A percentile compares a stretch with the other conserved stretches of the same genome.
These are phyloP conservation scores for Ptychobarbus kaznakovi DNA, from an alignment of 2,797 vertebrate species.

Conservation along the genomic window DNA sequence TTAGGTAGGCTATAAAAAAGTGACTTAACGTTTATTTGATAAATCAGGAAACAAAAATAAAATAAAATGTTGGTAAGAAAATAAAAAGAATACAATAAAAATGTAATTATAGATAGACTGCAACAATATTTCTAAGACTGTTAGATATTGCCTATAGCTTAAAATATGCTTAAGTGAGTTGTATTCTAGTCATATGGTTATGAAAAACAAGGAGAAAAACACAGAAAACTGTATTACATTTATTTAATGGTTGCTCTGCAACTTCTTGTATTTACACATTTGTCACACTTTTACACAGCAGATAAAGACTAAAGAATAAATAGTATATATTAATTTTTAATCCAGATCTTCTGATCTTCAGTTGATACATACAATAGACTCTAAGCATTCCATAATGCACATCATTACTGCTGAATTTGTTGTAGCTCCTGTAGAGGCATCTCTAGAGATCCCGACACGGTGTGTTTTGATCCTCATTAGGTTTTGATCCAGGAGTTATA, in stretches of 20 bases:
- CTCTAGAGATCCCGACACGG: background rate
- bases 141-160: background rate
- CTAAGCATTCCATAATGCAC: background rate
- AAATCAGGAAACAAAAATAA: background rate
- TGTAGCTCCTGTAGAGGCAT: background rate
- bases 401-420: background rate
- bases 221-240: background rate
- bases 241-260: constrained; percentile 42
- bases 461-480: constrained; percentile 19
- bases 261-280: background rate
- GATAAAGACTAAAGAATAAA: constrained; percentile 30
- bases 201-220: background rate
- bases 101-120: background rate
- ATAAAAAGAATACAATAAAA: background rate
- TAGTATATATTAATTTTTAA: constrained; percentile 44
- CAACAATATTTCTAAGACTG: background rate
- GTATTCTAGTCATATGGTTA: background rate
- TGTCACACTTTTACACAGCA: constrained; percentile 6
- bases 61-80: background rate
- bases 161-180: background rate
- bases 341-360: background rate
- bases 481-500: background rate
- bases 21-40: background rate
- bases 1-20: background rate
- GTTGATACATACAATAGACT: background rate